These are phyloP conservation scores for Eubasilissa splendida DNA, from an alignment of 2,888 invertebrate genomes.

Conservation along the genomic window DNA sequence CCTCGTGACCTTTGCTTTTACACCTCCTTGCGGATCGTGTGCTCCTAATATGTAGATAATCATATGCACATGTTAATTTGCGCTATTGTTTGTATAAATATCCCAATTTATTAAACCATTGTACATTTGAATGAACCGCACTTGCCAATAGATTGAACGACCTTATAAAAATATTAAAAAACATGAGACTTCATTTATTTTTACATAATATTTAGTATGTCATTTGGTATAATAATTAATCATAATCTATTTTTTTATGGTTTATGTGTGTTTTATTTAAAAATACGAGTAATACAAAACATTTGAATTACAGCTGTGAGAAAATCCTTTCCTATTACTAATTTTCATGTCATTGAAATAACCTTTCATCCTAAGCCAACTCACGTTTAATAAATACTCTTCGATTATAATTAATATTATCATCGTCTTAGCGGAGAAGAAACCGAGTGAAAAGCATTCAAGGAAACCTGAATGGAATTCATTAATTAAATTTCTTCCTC, in stretches of 20 bases:
- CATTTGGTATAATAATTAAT: too few species aligned
- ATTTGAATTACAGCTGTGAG: neutral
- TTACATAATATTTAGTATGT: too few species aligned
- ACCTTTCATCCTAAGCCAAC: conserved; percentile 3
- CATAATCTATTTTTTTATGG: too few species aligned
- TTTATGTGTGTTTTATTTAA: too few species aligned
- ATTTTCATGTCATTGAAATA: conserved; percentile 20
- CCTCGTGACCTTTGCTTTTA: conserved; percentile 49
- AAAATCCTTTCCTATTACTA: neutral
- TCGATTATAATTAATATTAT: conserved; percentile 12
- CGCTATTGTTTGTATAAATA: neutral
- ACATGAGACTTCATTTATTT: too few species aligned
- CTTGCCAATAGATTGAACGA: too few species aligned
- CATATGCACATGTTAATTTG: conserved; percentile 43
- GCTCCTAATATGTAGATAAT: conserved; percentile 54
- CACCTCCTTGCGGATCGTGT: conserved; percentile 50
- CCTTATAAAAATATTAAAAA: too few species aligned
- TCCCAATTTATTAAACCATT: too few species aligned
- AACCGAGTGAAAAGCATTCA: conserved; percentile 19
- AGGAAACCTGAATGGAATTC: conserved; percentile 31
- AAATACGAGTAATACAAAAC: too few species aligned
- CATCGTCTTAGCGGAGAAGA: conserved; percentile 8
- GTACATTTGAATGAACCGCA: too few species aligned
- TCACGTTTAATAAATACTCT: conserved; percentile 19
- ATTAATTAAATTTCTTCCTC: conserved; percentile 29